phyloP scores from a whole-genome alignment of 2,113 vertebrate species.

The Zosterops pallidus region DNA sequence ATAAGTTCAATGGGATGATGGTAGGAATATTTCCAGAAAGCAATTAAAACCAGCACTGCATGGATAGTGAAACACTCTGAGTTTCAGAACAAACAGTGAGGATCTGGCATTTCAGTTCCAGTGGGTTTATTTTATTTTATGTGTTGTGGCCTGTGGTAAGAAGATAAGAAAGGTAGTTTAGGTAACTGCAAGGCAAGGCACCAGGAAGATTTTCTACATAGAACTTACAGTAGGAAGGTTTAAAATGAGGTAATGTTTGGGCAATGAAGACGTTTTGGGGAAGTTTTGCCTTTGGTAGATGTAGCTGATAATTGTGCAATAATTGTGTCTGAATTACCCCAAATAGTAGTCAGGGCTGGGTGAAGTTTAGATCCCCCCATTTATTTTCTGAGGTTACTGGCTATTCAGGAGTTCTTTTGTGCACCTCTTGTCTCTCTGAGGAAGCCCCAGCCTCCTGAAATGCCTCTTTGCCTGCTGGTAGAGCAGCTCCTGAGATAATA shows the following conservation, averaged over 20 bases:
- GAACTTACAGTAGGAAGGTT: not conserved
- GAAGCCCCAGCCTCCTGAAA: not conserved
- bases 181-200: not conserved
- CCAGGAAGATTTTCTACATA: not conserved
- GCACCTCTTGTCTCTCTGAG: not conserved
- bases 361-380: not conserved
- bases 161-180: conserved; percentile 51
- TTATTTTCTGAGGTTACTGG: not conserved
- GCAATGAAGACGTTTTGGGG: not conserved
- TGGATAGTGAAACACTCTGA: conserved; percentile 50
- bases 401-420: not conserved
- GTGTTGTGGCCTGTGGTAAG: conserved; percentile 52
- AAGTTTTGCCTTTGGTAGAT: not conserved
- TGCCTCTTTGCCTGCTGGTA: not conserved
- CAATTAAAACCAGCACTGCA: conserved; percentile 65
- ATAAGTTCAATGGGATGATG: conserved; percentile 53
- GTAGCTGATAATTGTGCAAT: not conserved
- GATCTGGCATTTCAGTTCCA: conserved; percentile 40
- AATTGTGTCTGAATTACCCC: not conserved
- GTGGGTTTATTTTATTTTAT: conserved; percentile 26
- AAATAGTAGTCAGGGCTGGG: not conserved
- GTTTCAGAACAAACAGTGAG: conserved; percentile 46
- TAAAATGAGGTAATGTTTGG: not conserved
- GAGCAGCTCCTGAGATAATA: not conserved
- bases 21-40: conserved; percentile 70